phyloP scores from a whole-genome alignment of 2,113 vertebrate genomes.

The Perca fluviatilis region DNA sequence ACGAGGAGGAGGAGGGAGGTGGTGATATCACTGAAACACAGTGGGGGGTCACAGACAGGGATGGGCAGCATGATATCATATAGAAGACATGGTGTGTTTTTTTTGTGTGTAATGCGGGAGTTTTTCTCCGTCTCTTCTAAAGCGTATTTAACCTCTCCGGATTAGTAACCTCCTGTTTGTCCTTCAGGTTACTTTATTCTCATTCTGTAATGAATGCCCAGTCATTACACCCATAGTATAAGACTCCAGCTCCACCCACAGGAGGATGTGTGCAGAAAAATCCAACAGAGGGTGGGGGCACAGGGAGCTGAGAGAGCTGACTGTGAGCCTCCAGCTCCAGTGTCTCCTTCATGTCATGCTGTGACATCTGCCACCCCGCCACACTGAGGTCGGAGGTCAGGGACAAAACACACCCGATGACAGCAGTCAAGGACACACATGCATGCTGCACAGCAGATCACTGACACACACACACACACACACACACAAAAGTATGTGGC shows the following conservation, averaged over 20 bases:
- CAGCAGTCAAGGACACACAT: conserved; percentile 51
- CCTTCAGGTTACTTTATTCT: conserved; percentile 34
- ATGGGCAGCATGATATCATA: conserved; percentile 59
- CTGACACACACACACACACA: conserved; percentile 14
- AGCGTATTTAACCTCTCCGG: neutral
- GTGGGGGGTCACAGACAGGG: conserved; percentile 60
- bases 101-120: neutral
- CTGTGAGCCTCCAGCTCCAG: conserved; percentile 28
- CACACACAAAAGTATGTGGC: neutral
- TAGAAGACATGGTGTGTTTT: conserved; percentile 11
- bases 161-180: neutral
- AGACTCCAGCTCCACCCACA: conserved; percentile 50
- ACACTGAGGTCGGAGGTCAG: conserved; percentile 65
- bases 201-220: neutral
- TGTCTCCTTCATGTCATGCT: conserved; percentile 50
- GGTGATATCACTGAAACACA: conserved; percentile 68
- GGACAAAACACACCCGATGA: conserved; percentile 49
- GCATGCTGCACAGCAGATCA: conserved; percentile 15
- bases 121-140: neutral
- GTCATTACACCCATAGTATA: neutral
- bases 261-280: conserved; percentile 29
- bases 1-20: conserved; percentile 4
- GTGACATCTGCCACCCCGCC: conserved; percentile 69
- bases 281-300: neutral
- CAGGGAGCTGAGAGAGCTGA: conserved; percentile 1